phyloP scores from a whole-genome alignment of 2,797 vertebrate genomes.

The Alca torda region DNA sequence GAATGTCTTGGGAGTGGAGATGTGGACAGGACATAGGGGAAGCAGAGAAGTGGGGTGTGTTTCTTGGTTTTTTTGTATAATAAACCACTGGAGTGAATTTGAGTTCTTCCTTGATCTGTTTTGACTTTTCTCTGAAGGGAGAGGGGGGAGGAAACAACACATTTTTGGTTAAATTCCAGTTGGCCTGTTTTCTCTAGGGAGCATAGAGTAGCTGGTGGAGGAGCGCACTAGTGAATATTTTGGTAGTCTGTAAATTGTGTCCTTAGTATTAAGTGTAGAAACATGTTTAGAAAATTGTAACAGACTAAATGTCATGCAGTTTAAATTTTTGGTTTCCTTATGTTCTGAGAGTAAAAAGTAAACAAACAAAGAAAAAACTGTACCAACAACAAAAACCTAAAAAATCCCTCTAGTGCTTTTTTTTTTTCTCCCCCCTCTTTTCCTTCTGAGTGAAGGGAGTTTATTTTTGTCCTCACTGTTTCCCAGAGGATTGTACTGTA shows the following conservation, averaged over 20 bases:
- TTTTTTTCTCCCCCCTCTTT: background rate
- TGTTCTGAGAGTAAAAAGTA: background rate
- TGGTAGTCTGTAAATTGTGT: background rate
- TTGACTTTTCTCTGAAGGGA: slow-evolving; percentile 28
- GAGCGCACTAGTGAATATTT: background rate
- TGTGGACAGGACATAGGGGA: slow-evolving; percentile 1
- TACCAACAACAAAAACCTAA: background rate
- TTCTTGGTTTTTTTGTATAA: background rate
- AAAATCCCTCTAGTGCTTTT: background rate
- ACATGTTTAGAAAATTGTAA: background rate
- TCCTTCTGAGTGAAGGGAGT: slow-evolving; percentile 1
- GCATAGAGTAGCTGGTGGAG: background rate
- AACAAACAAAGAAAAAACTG: background rate
- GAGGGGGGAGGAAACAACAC: slow-evolving; percentile 16
- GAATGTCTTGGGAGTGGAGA: slow-evolving; percentile 65
- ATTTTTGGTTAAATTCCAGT: slow-evolving; percentile 60
- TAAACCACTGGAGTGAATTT: background rate
- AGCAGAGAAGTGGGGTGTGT: slow-evolving; percentile 26
- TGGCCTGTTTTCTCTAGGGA: slow-evolving; percentile 28
- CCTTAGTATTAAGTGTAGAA: background rate
- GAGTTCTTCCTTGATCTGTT: slow-evolving; percentile 48
- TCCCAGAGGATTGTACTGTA: background rate
- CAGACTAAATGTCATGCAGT: background rate
- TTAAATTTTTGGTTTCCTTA: background rate
- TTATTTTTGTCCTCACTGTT: slow-evolving; percentile 36